Conservation (phyloP, 2,888 invertebrate genomes). For the Agriopis aurantiaria region DNA sequence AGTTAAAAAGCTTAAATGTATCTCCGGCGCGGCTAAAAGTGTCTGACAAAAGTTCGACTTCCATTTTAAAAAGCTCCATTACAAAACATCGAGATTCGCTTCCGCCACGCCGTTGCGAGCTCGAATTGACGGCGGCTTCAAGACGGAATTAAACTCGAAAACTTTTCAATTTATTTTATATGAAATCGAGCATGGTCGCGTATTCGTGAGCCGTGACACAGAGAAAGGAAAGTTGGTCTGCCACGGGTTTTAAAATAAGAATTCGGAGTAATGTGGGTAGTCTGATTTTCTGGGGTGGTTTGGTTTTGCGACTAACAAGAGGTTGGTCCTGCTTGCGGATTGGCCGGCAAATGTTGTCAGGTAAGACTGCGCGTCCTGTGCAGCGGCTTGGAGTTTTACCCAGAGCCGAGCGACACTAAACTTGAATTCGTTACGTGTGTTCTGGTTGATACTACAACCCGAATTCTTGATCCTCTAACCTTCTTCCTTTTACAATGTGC, state of each 20-base stretch:
- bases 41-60: slow-evolving; percentile 87
- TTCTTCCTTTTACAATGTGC: too few species aligned
- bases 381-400: slow-evolving; percentile 56
- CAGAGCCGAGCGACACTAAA: slow-evolving; percentile 71
- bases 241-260: slow-evolving; percentile 43
- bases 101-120: slow-evolving; percentile 79
- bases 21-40: slow-evolving; percentile 86
- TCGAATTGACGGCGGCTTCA: slow-evolving; percentile 73
- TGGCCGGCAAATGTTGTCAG: slow-evolving; percentile 55
- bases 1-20: slow-evolving; percentile 87
- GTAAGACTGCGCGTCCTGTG: slow-evolving; percentile 44
- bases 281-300: slow-evolving; percentile 12
- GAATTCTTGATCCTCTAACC: slow-evolving; percentile 53
- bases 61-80: slow-evolving; percentile 87
- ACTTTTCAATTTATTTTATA: slow-evolving; percentile 82
- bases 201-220: slow-evolving; percentile 58
- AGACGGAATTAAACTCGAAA: slow-evolving; percentile 80
- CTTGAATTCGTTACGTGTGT: slow-evolving; percentile 81
- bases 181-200: slow-evolving; percentile 72
- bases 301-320: slow-evolving; percentile 38
- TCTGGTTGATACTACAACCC: slow-evolving; percentile 58
- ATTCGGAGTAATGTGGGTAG: slow-evolving; percentile 23
- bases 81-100: slow-evolving; percentile 86
- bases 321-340: slow-evolving; percentile 43
- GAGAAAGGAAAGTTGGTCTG: slow-evolving; percentile 56